Base-by-base conservation (phyloP, 2,797 vertebrate species). In the Cetoscarus ocellatus region DNA sequence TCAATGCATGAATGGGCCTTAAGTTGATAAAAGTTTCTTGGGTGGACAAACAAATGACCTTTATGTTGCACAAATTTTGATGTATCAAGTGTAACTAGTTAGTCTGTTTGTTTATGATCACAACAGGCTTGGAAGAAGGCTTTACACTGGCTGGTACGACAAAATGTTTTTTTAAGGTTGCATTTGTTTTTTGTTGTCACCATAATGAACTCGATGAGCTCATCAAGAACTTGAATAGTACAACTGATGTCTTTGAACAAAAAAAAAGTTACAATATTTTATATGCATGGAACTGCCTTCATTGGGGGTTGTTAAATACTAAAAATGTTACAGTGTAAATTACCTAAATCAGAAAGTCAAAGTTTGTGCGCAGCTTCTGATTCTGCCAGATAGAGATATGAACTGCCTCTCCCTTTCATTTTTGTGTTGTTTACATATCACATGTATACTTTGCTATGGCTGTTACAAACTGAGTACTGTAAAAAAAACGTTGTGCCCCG, bases 361-460 rank as follows among this genome's bases (percentile, higher is more conserved):
- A 48, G 49, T 38, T 58, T 51, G 44, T 40, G n/a, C 57, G 58
- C 45, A 38, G 59, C 44, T 51, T 6, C 52, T 57, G 40, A 67
- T 66, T 77, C 58, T 81, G 62, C 52, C 67, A 63, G 59, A 68
- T 45, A 60, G 66, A 58, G 52, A 36, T 66, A 51, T 56, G 59
- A 72, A 77, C 61, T 51, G 76, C 73, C 56, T 75, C 61, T 82
- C 48, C 58, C 65, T 72, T 73, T 60, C 62, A 61, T 77, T 58
- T 61, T 60, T 76, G 56, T 74, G 40, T 71, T 77, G 75, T 86
- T 89, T 83, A 87, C 81, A 81, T 79, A 75, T 83, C 49, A 11
- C 53, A 36, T 44, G 39, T 72, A 86, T 66, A 13, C 50, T 76
- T 85, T 83, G 51, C 72, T 80, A 63, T 80, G 62, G 69, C 62